These are phyloP conservation scores for Platypus cylindrus DNA, from an alignment of 2,888 invertebrate species.

Conservation along the genomic window DNA sequence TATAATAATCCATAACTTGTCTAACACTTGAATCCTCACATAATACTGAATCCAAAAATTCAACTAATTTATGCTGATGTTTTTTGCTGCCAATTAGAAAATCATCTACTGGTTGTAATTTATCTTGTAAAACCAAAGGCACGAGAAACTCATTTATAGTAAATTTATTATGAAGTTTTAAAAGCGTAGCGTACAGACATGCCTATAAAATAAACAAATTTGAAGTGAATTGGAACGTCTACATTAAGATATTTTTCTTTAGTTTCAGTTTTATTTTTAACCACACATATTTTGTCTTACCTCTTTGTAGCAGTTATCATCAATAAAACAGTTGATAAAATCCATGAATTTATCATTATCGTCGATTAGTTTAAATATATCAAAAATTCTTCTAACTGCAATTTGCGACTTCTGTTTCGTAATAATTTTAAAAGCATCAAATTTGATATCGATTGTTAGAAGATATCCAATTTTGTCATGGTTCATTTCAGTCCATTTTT, in stretches of 20 bases:
- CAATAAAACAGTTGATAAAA: constrained; percentile 44
- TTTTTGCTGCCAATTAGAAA: constrained; percentile 53
- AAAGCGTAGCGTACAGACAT: constrained; percentile 53
- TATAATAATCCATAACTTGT: constrained; percentile 37
- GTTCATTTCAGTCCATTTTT: constrained; percentile 37
- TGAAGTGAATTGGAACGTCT: too few species aligned
- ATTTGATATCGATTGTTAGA: constrained; percentile 45
- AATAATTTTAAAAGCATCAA: constrained; percentile 60
- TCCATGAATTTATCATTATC: constrained; percentile 51
- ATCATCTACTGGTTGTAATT: constrained; percentile 60
- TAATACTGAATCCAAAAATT: constrained; percentile 59
- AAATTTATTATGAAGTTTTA: constrained; percentile 55
- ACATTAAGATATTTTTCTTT: neutral
- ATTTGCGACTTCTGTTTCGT: constrained; percentile 51
- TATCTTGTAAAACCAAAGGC: constrained; percentile 73
- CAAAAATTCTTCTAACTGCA: constrained; percentile 49
- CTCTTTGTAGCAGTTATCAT: constrained; percentile 53
- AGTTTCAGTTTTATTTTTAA: neutral
- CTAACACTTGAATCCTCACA: constrained; percentile 47
- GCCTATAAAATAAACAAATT: constrained; percentile 36
- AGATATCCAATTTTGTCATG: constrained; percentile 35
- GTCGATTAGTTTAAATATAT: constrained; percentile 48
- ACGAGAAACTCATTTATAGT: constrained; percentile 58
- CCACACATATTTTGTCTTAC: constrained; percentile 24
- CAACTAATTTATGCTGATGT: constrained; percentile 52